phyloP scores from a whole-genome alignment of 2,888 invertebrate species.

The Zele albiditarsus region DNA sequence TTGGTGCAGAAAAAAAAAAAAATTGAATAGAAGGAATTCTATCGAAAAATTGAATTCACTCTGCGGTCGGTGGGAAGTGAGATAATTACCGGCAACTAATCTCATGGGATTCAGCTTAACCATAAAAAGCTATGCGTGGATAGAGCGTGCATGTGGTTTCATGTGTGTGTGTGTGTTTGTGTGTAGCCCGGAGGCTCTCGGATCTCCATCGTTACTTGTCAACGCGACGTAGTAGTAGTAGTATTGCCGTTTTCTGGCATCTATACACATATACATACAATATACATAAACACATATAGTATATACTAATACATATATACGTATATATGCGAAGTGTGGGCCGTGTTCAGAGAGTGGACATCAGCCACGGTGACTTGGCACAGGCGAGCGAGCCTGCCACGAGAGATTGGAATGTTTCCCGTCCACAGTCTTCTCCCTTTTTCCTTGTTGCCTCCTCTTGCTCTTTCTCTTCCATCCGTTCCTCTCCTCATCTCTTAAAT shows the following conservation, averaged over 20 bases:
- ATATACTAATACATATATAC: not conserved
- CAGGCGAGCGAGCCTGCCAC: slow-evolving; percentile 62
- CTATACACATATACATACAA: not conserved
- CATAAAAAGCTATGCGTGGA: slow-evolving; percentile 17
- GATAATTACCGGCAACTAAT: slow-evolving; percentile 49
- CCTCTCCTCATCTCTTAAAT: slow-evolving; percentile 39
- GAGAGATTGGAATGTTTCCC: slow-evolving; percentile 72
- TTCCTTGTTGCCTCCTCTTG: slow-evolving; percentile 18
- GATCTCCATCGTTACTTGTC: slow-evolving; percentile 32
- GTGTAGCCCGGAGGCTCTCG: slow-evolving; percentile 30
- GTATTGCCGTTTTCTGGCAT: slow-evolving; percentile 19
- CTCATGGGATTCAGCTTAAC: slow-evolving; percentile 34
- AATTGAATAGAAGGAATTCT: slow-evolving; percentile 11
- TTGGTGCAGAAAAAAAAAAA: not conserved
- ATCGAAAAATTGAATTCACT: slow-evolving; percentile 36
- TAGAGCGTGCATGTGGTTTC: not conserved
- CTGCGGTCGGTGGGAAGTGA: slow-evolving; percentile 45
- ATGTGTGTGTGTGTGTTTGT: not conserved
- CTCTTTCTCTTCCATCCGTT: slow-evolving; percentile 36
- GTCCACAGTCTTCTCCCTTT: slow-evolving; percentile 52
- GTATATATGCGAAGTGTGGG: slow-evolving; percentile 24
- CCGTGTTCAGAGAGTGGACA: slow-evolving; percentile 45
- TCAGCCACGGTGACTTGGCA: slow-evolving; percentile 59
- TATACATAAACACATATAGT: slow-evolving; percentile 9
- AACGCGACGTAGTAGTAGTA: not conserved